A percentile compares a stretch with the other conserved stretches of the same genome.
Evolutionary conservation across 2,888 invertebrate species (phyloP).

Genomic region (Leptarthrus brevirostris): DNA sequence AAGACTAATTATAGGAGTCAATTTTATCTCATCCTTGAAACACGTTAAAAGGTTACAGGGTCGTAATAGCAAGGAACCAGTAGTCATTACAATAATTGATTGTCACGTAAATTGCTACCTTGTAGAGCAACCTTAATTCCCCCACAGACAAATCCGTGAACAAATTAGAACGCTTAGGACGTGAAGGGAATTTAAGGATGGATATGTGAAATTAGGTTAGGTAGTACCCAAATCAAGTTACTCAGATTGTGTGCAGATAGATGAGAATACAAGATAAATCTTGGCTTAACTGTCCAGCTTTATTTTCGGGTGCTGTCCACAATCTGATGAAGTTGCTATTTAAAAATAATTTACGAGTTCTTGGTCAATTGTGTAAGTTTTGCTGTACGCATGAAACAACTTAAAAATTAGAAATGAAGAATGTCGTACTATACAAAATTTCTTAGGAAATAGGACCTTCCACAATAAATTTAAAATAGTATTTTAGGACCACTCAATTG

Average conservation of each 20-base stretch:
- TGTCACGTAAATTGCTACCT: conserved; percentile 47
- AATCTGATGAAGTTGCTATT: too few species aligned
- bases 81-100: conserved; percentile 46
- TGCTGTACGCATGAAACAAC: too few species aligned
- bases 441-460: too few species aligned
- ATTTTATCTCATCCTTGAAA: conserved; percentile 44
- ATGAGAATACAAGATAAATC: conserved; percentile 24
- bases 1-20: conserved; percentile 45
- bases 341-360: too few species aligned
- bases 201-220: conserved; percentile 42
- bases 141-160: conserved; percentile 46
- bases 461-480: too few species aligned
- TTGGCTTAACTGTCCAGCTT: conserved; percentile 16
- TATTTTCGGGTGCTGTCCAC: not conserved
- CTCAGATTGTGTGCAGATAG: conserved; percentile 36
- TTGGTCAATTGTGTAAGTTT: too few species aligned
- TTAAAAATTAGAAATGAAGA: too few species aligned
- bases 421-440: too few species aligned
- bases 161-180: conserved; percentile 46
- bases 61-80: conserved; percentile 31
- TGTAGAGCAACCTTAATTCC: conserved; percentile 42
- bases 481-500: too few species aligned
- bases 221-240: conserved; percentile 36
- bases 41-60: conserved; percentile 41
- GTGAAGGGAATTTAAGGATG: conserved; percentile 33